Conservation (phyloP, 2,797 vertebrate genomes). For the Urocyon cinereoargenteus region DNA sequence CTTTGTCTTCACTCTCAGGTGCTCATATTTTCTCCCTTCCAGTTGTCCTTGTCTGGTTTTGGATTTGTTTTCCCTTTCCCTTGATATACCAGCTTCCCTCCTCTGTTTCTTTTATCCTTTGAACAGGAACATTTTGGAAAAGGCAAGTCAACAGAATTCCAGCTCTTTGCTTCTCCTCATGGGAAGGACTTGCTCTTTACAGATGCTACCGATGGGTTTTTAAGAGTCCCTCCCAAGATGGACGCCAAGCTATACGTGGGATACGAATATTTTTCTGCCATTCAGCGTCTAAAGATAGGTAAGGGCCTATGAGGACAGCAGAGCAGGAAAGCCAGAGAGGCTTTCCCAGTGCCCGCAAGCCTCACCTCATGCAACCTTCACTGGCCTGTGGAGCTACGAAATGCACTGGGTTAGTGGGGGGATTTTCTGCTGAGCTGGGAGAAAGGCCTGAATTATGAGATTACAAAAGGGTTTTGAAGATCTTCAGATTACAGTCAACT, state of each 20-base stretch:
- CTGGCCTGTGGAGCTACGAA: neutral
- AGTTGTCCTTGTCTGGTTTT: neutral
- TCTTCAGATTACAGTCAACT: neutral
- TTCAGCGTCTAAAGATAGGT: slow-evolving; percentile 85
- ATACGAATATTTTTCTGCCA: slow-evolving; percentile 84
- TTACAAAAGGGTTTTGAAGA: neutral
- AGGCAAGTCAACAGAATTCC: slow-evolving; percentile 72
- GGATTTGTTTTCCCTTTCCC: neutral
- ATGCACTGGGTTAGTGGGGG: neutral
- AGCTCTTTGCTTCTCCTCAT: slow-evolving; percentile 90
- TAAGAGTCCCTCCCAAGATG: slow-evolving; percentile 87
- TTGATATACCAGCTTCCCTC: neutral
- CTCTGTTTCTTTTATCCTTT: neutral
- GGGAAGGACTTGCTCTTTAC: slow-evolving; percentile 93
- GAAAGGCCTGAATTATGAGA: neutral
- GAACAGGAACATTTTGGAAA: slow-evolving; percentile 79
- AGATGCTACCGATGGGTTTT: slow-evolving; percentile 88
- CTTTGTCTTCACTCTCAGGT: neutral
- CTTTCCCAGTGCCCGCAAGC: neutral
- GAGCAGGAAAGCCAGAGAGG: accelerated
- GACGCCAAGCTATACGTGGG: slow-evolving; percentile 92
- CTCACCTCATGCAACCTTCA: neutral
- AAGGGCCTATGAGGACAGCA: neutral
- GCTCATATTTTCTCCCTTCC: neutral
- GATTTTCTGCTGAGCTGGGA: neutral